Base-by-base conservation (phyloP, 1,140 invertebrate species). In the Drosophila lowei region DNA sequence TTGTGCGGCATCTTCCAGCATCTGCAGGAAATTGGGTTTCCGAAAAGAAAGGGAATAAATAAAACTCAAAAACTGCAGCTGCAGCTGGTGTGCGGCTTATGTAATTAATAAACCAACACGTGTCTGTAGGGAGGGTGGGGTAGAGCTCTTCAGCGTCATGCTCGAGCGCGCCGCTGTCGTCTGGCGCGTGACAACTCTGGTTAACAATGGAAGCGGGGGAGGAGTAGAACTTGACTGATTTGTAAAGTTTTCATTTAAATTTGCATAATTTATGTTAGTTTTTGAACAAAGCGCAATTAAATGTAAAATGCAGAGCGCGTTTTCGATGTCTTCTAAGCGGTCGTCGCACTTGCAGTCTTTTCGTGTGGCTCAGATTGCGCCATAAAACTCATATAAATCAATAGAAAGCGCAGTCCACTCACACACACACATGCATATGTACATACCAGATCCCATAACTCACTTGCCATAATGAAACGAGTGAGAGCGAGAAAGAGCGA, bases 101-200 rank as follows among this genome's bases (percentile, higher is more conserved):
- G 83, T 78, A 88, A 86, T 88, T 86, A 86, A 88, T 78, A 88
- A 84, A 75, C 77, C 77, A 77, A 88, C 81, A 86, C 81, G 81
- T 86, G 81, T 78, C 83, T 67, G 74, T 38, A 13, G 34, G 11
- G 11, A 11, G 11, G 52, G 38, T 30, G 59, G 44, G 23, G 23
- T 44, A 41, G 42, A 28, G 50, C 42, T 46, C 25, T 56, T 38
- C 23, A 56, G 46, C 61, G 71, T 75, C 68, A 64, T 57, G 75
- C 65, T 71, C 43, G 65, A 65, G 56, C 66, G 56, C 66, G 64
- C 59, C 21, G 48, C n/a, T 34, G 54, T 13, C 41, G 18, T 21
- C 54, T 64, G 81, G 63, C 81, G 84, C 81, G 81, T 80, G 81
- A 86, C 81, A 86, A 86, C 81, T 83, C 81, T 86, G 57, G 65